Base-by-base conservation (phyloP, 2,797 vertebrate species). In the Alfaro cultratus region DNA sequence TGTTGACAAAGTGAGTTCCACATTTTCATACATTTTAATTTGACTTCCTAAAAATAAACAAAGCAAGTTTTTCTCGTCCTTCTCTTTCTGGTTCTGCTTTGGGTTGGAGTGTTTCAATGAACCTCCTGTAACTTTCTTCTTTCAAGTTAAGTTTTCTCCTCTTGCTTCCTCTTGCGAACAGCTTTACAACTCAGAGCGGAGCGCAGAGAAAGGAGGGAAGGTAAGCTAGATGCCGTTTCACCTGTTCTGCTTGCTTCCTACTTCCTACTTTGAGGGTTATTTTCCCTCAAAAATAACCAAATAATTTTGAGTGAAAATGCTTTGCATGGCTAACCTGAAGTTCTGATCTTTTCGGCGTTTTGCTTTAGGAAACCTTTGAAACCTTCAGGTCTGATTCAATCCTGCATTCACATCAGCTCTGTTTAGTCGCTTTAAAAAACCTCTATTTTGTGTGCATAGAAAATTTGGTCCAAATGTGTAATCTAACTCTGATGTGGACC, bases 1-100 rank as follows among this genome's bases (percentile, higher is more conserved):
- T 12, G 97, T 99, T 80, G 97, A 99, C 91, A 99, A 99, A 96
- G 98, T 99, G 96, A 95, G 96, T 60, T 39, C 0, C 29, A 36
- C 0, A 7, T 78, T 74, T 21, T 60, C 43, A 77, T 76, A 18
- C 18, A 74, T 70, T 81, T 41, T n/a, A 74, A 23, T 51, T 39
- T 15, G 43, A 3, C 23, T 29, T 21, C 57, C 26, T 1, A 5
- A 5, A 51, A 75, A 51, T 29, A 34, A 75, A 70, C 26, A 70
- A 53, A 41, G 26, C 9, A 41, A 16, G 29, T 2, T 45, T 70
- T n/a, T 29, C 67, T n/a, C 23, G 5, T 70, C 23, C 23, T 70
- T 26, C 26, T 71, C 36, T 26, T 26, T 41, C 36, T 68, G 18
- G 41, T 71, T 45, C 26, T 43, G 41, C 36, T 71, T 45, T 45